Percentiles rank a stretch among this genome's conserved stretches.
phyloP scores from a whole-genome alignment of 1,140 invertebrate species.

The Vanessa tameamea region DNA sequence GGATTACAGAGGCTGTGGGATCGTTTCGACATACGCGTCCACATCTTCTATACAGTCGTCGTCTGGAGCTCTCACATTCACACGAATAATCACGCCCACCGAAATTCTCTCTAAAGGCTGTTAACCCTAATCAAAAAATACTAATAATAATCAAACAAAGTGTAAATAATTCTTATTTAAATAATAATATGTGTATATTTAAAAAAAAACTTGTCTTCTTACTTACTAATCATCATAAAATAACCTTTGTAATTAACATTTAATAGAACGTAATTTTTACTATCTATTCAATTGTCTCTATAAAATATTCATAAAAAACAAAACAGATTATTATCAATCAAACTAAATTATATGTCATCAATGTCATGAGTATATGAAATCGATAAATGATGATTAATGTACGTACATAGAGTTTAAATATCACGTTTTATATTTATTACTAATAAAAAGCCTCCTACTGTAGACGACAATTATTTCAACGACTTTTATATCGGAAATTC shows the following conservation, averaged over 20 bases:
- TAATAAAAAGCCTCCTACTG: neutral
- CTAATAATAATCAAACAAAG: too few species aligned
- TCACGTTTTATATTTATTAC: neutral
- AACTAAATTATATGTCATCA: neutral
- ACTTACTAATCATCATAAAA: too few species aligned
- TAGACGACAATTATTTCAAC: neutral
- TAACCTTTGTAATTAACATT: neutral
- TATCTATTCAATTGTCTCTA: neutral
- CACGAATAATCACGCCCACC: too few species aligned
- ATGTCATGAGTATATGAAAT: neutral
- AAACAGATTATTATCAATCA: slow-evolving; percentile 19
- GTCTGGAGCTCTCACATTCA: too few species aligned
- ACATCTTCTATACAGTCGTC: too few species aligned
- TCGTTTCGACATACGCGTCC: too few species aligned
- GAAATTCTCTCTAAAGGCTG: too few species aligned
- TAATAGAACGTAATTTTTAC: neutral
- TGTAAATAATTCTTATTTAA: too few species aligned
- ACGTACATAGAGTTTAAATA: neutral
- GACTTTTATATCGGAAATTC: neutral
- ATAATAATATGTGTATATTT: too few species aligned
- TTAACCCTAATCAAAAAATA: too few species aligned
- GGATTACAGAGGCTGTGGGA: too few species aligned
- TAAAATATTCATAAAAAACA: slow-evolving; percentile 25
- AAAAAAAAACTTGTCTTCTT: too few species aligned
- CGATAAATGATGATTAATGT: neutral